These are phyloP conservation scores for Agrotis puta DNA, from an alignment of 2,888 invertebrate species.

Conservation along the genomic window DNA sequence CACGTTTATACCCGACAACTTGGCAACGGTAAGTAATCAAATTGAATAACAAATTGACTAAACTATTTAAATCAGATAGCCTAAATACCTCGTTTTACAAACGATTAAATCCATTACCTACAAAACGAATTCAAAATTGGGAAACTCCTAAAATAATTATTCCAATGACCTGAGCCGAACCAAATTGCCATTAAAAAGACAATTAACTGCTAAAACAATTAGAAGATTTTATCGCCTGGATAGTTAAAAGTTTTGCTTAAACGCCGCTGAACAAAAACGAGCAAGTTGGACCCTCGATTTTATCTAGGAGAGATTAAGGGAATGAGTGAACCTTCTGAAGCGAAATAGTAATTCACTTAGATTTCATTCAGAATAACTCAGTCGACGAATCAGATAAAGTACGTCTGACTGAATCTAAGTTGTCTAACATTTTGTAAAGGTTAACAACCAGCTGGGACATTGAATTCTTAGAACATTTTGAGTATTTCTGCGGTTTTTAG, in stretches of 20 bases:
- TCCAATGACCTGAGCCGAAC: constrained; percentile 3
- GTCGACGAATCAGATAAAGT: constrained; percentile 42
- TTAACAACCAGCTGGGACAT: constrained; percentile 29
- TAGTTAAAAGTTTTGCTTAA: constrained; percentile 51
- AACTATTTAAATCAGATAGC: background rate
- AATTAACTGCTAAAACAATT: constrained; percentile 30
- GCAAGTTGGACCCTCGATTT: constrained; percentile 19
- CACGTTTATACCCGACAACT: constrained; percentile 80
- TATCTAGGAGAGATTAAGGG: constrained; percentile 35
- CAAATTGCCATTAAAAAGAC: background rate
- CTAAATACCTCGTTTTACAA: background rate
- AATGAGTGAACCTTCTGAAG: constrained; percentile 44
- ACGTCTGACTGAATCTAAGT: constrained; percentile 44
- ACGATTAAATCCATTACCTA: background rate
- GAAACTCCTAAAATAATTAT: background rate
- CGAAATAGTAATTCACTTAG: constrained; percentile 50
- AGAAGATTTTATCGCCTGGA: constrained; percentile 37
- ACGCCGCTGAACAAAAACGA: constrained; percentile 38
- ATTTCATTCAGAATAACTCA: constrained; percentile 52
- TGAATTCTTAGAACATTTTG: background rate
- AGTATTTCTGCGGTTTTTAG: constrained; percentile 26
- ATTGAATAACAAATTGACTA: background rate
- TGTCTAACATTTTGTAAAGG: constrained; percentile 41
- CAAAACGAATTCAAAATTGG: constrained; percentile 10
- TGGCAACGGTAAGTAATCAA: constrained; percentile 76